Evolutionary conservation across 1,140 invertebrate species (phyloP), one percentile per base, ranked within the genome.

Genomic region (Bombus terrestris): DNA sequence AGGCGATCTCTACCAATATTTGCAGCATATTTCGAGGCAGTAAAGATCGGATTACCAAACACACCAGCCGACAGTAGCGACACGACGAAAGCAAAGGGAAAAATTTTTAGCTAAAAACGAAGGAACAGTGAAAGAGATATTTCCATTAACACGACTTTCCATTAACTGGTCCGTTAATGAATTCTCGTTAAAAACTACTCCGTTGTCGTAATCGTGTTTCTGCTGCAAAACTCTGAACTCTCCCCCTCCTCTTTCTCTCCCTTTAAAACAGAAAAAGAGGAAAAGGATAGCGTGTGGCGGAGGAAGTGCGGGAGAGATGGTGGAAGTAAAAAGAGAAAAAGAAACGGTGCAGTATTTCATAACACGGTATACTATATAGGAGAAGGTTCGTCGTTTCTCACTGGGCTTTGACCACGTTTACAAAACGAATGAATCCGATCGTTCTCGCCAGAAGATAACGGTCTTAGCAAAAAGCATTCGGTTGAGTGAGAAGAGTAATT

Each of bases 151-250:
- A 37, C 76, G 68, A 85, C 68, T 85, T 85, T 72, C 68, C 69
- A 85, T 85, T 85, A 85, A 85, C 77, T 71, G 57, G 53, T 32
- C 47, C 68, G 68, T 80, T 85, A 80, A 85, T 85, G 83, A 85
- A 85, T 80, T 73, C 83, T 78, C 77, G 68, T 85, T 85, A 80
- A 85, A 80, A 85, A 80, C 83, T 80, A 77, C 83, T 59, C 77
- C 53, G 83, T 80, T 84, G 83, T 79, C 75, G 53, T 79, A 84
- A 84, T 80, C 83, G 53, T 47, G 76, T 80, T 83, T 69, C 47
- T 15, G 15, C 35, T 66, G 35, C 22, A n/a, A 78, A 78, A 76
- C 64, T 78, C 37, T 12, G 15, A 64, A n/a, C 39, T 13, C 74
- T 37, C 37, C 47, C 35, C 15, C 25, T 22, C 3, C 28, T 25